Evolutionary conservation across 2,888 invertebrate genomes (phyloP), one percentile per base, ranked within the genome.

Genomic region (Ophion obscuratus): DNA sequence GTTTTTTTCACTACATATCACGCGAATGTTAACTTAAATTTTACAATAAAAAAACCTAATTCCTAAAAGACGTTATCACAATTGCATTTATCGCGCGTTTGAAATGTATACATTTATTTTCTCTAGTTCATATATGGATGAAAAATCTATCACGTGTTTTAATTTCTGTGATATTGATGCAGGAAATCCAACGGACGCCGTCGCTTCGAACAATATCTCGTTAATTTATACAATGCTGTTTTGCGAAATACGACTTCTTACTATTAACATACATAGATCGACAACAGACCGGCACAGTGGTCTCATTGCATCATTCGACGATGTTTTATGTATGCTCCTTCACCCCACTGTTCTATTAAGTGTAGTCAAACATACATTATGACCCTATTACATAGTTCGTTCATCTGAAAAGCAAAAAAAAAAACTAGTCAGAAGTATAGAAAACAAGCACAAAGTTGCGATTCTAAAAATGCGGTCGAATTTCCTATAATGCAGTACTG

Each of bases 61-160:
- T 87, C 73, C 81, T 80, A 84, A 53, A 86, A 84, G 84, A 87
- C 87, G 88, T 87, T 89, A 89, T 89, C 89, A 89, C 89, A 89
- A 87, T 88, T 87, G 81, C 83, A 85, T 86, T 87, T 84, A 81
- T 87, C 84, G 85, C 84, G 84, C 86, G 84, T 75, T 62, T 85
- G 76, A 84, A 86, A 86, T 87, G 85, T 77, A 81, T 79, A 85
- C 84, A 85, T 84, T 86, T 78, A 67, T 76, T 84, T 75, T 78
- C 68, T 79, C 53, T 64, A 70, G 61, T 78, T 27, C n/a, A 53
- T 84, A 80, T 75, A 81, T 68, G 73, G 80, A 83, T 84, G 85
- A 87, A 85, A 76, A 66, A 76, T 76, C 81, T 81, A 84, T 81
- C 74, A 77, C 82, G 81, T 79, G 64, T 75, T 47, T 79, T 62